Base-by-base conservation (phyloP, 2,797 vertebrate genomes). In the Chaunax sp. region DNA sequence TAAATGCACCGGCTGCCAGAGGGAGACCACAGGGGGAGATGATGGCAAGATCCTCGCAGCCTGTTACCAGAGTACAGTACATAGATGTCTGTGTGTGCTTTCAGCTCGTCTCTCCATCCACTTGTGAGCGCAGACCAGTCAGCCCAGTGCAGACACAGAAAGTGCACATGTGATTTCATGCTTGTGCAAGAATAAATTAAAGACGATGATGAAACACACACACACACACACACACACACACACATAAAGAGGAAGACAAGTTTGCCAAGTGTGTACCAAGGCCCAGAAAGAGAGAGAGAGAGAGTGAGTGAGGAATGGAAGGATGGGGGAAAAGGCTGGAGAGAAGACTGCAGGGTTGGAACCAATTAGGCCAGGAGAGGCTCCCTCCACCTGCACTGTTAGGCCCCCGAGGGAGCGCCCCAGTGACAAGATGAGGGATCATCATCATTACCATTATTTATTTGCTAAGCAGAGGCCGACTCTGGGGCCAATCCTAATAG, bases 381-480 rank as follows among this genome's bases (percentile, higher is more conserved):
- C 75, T 89, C 76, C 80, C 86, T 90, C 83, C 90, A 91, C 92
- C 92, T 92, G 90, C 88, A 88, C 79, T 12, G 82, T 43, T 25
- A 71, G 80, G 85, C 86, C 90, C 93, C 87, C 56, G n/a, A 72
- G 93, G 90, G 90, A 89, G 88, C 80, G 82, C 83, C 82, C 57
- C 69, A 67, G 91, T 93, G 94, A 94, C 93, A 94, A 92, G 83
- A 93, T 94, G 93, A 94, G 91, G 92, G 92, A 94, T 94, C 92
- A 92, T 94, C 90, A 92, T 94, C 94, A 94, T 95, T 94, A 95
- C 88, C 91, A 93, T 95, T 94, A 95, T 95, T 94, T 94, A 94
- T 94, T 94, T 92, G 92, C 90, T 92, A 93, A 94, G 91, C 93
- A 91, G 89, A 88, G 92, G 91, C 90, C 87, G 85, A 90, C 93